phyloP scores from a whole-genome alignment of 2,888 invertebrate species.

The Pandemis corylana region DNA sequence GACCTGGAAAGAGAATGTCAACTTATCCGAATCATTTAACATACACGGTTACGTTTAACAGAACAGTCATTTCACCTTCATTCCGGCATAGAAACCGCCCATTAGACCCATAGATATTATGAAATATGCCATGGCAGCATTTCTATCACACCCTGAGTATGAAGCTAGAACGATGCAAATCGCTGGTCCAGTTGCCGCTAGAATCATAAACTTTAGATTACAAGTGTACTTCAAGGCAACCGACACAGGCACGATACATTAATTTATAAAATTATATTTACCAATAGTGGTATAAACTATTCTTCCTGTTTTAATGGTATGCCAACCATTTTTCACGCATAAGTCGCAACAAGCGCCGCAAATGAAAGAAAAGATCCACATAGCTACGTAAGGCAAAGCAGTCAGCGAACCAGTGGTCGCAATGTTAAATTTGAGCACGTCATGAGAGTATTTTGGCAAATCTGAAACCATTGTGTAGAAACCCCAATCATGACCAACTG shows the following conservation, averaged over 20 bases:
- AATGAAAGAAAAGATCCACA: constrained; percentile 87
- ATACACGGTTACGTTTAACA: too few species aligned
- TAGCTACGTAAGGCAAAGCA: constrained; percentile 87
- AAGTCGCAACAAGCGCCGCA: constrained; percentile 89
- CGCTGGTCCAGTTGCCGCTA: constrained; percentile 87
- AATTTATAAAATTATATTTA: constrained; percentile 53
- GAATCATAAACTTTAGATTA: constrained; percentile 45
- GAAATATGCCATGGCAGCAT: constrained; percentile 83
- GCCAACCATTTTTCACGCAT: constrained; percentile 85
- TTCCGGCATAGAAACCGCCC: constrained; percentile 89
- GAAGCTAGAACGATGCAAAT: constrained; percentile 87
- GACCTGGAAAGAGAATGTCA: constrained; percentile 65
- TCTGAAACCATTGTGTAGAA: constrained; percentile 90
- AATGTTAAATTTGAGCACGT: constrained; percentile 87
- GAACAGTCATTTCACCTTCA: constrained; percentile 78
- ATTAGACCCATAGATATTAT: constrained; percentile 88
- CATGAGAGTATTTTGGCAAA: constrained; percentile 88
- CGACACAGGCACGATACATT: too few species aligned
- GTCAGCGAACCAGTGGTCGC: constrained; percentile 86
- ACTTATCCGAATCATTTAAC: too few species aligned
- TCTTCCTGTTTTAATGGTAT: constrained; percentile 85
- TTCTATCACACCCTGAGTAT: constrained; percentile 85
- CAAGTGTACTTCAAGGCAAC: not conserved
- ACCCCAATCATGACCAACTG: constrained; percentile 86
- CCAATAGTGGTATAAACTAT: constrained; percentile 89